These are phyloP conservation scores for Amphimedon queenslandica DNA, from an alignment of 37 sponge, comb jelly and placozoan species.

Conservation along the genomic window DNA sequence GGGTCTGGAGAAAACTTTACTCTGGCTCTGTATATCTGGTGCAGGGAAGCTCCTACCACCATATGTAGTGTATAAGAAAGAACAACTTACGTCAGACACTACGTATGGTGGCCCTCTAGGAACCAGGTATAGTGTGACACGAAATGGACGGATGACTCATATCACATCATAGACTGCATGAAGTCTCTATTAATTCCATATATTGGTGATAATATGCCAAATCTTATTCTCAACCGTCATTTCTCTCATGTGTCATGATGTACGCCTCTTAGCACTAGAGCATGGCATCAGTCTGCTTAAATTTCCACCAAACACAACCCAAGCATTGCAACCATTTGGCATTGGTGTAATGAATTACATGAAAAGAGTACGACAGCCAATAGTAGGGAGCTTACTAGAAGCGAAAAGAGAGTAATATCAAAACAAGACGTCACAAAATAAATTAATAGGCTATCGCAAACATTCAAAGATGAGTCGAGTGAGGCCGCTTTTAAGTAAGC, in stretches of 20 bases:
- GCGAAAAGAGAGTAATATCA: not conserved
- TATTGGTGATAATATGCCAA: not conserved
- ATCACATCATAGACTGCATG: conserved; percentile 23
- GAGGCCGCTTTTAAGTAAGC: no score
- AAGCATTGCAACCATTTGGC: not conserved
- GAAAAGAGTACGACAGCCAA: not conserved
- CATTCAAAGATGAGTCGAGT: no score
- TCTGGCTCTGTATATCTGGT: conserved; percentile 21
- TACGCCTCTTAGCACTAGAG: not conserved
- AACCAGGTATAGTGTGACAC: conserved; percentile 5
- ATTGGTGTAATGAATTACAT: not conserved
- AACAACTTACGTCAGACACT: conserved; percentile 3
- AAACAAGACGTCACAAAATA: not conserved
- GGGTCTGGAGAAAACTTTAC: conserved; percentile 34
- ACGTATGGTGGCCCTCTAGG: conserved; percentile 34
- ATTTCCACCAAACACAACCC: not conserved
- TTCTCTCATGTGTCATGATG: not conserved
- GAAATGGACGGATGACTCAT: conserved; percentile 37
- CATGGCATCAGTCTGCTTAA: conserved; percentile 5
- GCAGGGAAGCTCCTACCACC: conserved; percentile 42
- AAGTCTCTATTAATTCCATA: conserved; percentile 17
- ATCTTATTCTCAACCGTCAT: not conserved
- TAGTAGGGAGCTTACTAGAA: not conserved
- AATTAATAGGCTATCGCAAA: no score
- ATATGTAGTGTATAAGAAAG: conserved; percentile 32